A percentile compares a stretch with the other conserved stretches of the same genome.
Conservation (phyloP, 2,797 vertebrate genomes). For the Phoeniculus purpureus region DNA sequence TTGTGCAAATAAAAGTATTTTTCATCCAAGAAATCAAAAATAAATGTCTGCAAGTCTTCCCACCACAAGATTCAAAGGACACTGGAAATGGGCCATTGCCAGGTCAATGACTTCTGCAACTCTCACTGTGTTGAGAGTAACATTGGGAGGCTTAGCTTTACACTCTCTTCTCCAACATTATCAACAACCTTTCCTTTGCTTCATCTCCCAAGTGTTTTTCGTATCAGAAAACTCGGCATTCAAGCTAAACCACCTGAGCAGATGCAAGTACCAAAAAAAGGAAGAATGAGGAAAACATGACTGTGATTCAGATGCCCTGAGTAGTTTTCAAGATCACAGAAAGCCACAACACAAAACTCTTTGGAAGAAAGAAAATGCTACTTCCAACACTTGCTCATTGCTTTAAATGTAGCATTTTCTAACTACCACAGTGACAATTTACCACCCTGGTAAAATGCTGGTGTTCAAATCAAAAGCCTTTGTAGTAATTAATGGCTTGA, state of each 20-base stretch:
- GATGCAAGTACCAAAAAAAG: neutral
- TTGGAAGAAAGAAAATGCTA: neutral
- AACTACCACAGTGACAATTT: neutral
- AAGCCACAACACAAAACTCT: neutral
- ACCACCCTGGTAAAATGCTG: neutral
- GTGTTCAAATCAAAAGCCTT: neutral
- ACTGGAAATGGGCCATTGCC: neutral
- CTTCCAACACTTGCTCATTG: neutral
- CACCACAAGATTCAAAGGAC: neutral
- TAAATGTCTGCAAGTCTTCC: neutral
- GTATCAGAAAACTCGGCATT: neutral
- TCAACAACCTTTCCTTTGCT: neutral
- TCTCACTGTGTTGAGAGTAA: neutral
- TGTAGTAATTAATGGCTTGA: neutral
- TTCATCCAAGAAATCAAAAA: neutral
- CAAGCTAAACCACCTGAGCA: neutral
- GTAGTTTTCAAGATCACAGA: neutral
- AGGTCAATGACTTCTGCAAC: neutral
- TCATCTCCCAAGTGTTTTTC: neutral
- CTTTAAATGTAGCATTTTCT: neutral
- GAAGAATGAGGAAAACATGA: neutral
- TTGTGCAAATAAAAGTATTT: neutral
- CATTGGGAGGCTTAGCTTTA: slow-evolving; percentile 14
- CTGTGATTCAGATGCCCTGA: neutral
- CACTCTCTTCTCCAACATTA: neutral